Evolutionary conservation across 2,113 vertebrate genomes (phyloP).

Genomic region (Anser brachyrhynchus): DNA sequence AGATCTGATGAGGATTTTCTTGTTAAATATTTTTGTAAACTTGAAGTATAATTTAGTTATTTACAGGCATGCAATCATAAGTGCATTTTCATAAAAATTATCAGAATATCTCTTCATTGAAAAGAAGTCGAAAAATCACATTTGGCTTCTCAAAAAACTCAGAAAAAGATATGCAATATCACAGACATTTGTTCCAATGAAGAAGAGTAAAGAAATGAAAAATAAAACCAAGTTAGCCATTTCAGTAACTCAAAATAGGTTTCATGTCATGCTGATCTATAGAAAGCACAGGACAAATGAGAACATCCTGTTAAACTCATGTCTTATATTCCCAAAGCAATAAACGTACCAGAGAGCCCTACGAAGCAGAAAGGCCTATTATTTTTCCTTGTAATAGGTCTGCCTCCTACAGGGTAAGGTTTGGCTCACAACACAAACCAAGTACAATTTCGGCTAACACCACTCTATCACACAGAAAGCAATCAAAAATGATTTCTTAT

Average conservation of each 20-base stretch:
- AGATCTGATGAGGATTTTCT: background rate
- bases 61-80: background rate
- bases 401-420: background rate
- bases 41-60: background rate
- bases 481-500: background rate
- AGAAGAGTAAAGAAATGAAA: background rate
- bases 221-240: background rate
- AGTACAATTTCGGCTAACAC: conserved; percentile 3
- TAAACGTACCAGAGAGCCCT: background rate
- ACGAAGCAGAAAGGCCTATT: background rate
- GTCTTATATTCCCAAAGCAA: background rate
- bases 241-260: background rate
- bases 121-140: background rate
- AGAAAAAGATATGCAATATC: background rate
- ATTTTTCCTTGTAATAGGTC: background rate
- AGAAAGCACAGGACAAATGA: background rate
- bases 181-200: background rate
- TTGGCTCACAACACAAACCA: background rate
- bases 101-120: background rate
- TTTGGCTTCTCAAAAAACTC: background rate
- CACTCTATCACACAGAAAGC: background rate
- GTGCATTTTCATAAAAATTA: background rate
- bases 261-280: background rate
- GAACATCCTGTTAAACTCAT: background rate
- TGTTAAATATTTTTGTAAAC: background rate